Evolutionary conservation across 2,888 invertebrate genomes (phyloP), one percentile per base, ranked within the genome.

Genomic region (Azorinus chamasolen): DNA sequence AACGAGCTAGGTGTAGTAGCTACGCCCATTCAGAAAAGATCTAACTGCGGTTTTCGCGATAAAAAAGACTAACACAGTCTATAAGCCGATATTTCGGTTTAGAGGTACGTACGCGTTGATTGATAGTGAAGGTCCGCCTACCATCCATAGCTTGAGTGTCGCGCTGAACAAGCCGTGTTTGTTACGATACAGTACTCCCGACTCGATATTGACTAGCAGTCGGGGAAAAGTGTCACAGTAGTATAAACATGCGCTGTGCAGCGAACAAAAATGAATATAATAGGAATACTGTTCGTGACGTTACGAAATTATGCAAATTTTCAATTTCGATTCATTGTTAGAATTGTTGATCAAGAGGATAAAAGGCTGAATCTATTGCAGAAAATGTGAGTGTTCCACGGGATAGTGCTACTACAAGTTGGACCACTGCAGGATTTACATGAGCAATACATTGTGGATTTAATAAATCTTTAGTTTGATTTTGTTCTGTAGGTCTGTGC

Each of bases 1-100:
- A 50, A 20, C 22, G 10, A n/a, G 50, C 18, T 50, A 22, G 5
- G 32, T 32, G 32, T 32, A 32, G 32, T 20, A 50, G 50, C 24
- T 2, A 50, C 50, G 50, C 50, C 50, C 50, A 50, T 50, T 50
- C 20, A 50, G 50, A 50, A 50, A 50, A 50, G 50, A 50, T 50
- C 20, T 50, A 50, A 50, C 50, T 24, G 50, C 50, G 50, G 50
- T 50, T 50, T 50, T 50, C 24, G 24, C 32, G 20, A 50, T 50
- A 50, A 50, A 50, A 50, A 50, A 45, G n/a, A 20, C 22, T 24
- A 22, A 50, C 50, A 50, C 50, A 22, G 22, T 50, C 24, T 22
- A 50, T 24, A 50, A 50, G 50, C 22, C 18, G 50, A 45, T 45
- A 50, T 18, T 50, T 50, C 12, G 50, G 50, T 50, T 20, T 50